Evolutionary conservation across 2,113 vertebrate species (phyloP).

Genomic region (Apus apus): DNA sequence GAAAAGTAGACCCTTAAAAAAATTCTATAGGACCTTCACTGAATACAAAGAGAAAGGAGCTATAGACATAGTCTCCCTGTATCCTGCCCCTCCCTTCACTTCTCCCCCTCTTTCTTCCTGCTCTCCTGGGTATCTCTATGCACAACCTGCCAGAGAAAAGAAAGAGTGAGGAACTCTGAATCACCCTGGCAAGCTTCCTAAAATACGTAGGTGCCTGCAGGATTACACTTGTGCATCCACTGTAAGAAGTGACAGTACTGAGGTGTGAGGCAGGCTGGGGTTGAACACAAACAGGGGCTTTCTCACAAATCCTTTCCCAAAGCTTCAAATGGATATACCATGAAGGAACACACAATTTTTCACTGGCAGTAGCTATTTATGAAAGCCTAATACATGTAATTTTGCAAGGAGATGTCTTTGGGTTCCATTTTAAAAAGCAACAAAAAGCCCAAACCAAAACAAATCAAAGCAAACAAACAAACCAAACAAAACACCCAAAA

Average conservation of each 20-base stretch:
- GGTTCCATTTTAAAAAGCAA: not conserved
- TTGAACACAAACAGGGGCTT: not conserved
- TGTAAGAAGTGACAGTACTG: not conserved
- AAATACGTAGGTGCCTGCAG: not conserved
- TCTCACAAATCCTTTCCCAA: not conserved
- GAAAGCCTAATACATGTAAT: not conserved
- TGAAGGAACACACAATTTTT: not conserved
- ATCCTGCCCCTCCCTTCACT: too few species aligned
- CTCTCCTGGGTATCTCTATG: not conserved
- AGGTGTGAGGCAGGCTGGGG: not conserved
- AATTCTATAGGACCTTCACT: not conserved
- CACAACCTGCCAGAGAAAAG: not conserved
- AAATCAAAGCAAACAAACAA: not conserved
- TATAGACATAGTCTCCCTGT: not conserved
- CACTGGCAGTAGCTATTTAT: not conserved
- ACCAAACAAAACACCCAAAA: not conserved
- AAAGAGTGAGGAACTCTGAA: not conserved
- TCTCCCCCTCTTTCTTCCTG: not conserved
- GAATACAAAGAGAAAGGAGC: not conserved
- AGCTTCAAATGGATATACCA: too few species aligned
- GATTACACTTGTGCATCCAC: not conserved
- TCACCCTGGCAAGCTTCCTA: not conserved
- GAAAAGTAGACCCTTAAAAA: not conserved
- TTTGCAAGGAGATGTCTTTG: not conserved
- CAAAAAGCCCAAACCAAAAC: not conserved